Base-by-base conservation (phyloP, 1,140 invertebrate genomes). In the Anadara kagoshimensis region DNA sequence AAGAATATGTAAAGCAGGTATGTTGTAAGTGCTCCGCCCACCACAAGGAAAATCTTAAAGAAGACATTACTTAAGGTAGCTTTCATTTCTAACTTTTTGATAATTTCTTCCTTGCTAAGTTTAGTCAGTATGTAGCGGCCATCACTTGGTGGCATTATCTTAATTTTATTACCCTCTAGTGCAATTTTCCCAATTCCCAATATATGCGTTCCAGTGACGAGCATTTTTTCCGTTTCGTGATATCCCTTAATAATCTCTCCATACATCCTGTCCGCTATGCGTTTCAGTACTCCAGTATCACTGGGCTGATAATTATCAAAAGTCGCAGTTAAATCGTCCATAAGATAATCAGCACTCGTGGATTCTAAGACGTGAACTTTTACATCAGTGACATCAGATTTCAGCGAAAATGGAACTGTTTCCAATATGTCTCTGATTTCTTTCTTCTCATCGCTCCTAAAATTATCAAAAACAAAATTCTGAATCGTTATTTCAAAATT, bases 171-270 rank as follows among this genome's bases (percentile, higher is more conserved):
- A 44, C 73, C 78, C n/a, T 86, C 81, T 8, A 86, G 66, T 8
- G 76, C 74, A 1, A 90, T 20, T 74, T 85, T 78, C 14, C 90
- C 90, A 11, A 90, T 74, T 8, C 82, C 90, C 3, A 89, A 73
- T 14, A 90, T 26, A 10, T 67, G 67, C 12, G 85, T 85, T 12
- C 87, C 87, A 29, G 85, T 79, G 8, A 78, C 44, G 24, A 90
- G 69, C 83, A 90, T 88, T 56, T 79, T 71, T 71, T 90, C 90
- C 36, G 81, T 82, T 64, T 89, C 84, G 41, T 89, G 87, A 47
- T 84, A 78, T 2, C 89, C 89, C 64, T 85, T 87, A 7, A 69
- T 72, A 0, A 87, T 78, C 18, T 88, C 86, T 8, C 87, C 87
- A 61, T 81, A 83, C 8, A 88, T 58, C 24, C 83, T 75, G 51